These are phyloP conservation scores for Acropternis orthonyx DNA, from an alignment of 2,797 vertebrate genomes.

Conservation along the genomic window DNA sequence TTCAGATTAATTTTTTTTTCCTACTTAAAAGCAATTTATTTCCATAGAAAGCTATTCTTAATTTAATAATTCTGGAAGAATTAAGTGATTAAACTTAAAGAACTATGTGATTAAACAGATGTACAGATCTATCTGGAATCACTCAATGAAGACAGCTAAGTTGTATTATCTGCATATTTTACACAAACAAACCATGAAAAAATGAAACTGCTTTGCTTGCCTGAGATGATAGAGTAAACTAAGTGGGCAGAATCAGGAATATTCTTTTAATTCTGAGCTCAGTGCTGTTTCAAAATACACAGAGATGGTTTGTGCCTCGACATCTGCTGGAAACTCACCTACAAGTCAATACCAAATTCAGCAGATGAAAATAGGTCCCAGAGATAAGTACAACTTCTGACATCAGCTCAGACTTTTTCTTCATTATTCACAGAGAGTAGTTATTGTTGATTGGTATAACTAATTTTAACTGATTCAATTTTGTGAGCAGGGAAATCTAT, in stretches of 20 bases:
- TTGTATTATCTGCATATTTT: not conserved
- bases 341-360: not conserved
- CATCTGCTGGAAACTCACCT: not conserved
- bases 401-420: not conserved
- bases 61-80: not conserved
- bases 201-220: not conserved
- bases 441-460: slow-evolving; percentile 7
- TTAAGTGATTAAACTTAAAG: not conserved
- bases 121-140: not conserved
- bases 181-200: not conserved
- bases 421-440: not conserved
- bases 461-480: slow-evolving; percentile 24
- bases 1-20: not conserved
- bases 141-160: not conserved
- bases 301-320: accelerated
- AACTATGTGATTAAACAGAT: not conserved
- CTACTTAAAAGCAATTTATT: not conserved
- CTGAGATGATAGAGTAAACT: not conserved
- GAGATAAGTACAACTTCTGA: not conserved
- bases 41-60: not conserved
- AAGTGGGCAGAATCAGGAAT: not conserved
- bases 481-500: not conserved
- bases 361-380: not conserved
- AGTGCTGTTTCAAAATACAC: accelerated
- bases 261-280: not conserved